phyloP scores from a whole-genome alignment of 2,113 vertebrate genomes.

The Microtus richardsoni region DNA sequence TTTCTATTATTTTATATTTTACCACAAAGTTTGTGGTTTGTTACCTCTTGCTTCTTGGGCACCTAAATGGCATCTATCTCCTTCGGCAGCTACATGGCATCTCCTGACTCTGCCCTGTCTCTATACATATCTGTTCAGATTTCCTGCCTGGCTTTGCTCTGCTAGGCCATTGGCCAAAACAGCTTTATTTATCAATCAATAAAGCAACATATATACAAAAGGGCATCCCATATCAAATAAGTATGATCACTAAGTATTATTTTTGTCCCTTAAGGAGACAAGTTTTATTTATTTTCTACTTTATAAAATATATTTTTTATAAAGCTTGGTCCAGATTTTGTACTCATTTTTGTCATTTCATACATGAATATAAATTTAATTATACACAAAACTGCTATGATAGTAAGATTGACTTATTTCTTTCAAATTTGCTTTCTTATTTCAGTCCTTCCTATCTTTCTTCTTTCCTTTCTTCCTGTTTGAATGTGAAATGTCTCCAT shows the following conservation, averaged over 20 bases:
- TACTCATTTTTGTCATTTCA: background rate
- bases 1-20: too few species aligned
- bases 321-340: background rate
- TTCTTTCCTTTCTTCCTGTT: background rate
- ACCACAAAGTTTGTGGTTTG: too few species aligned
- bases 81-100: too few species aligned
- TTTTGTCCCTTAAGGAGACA: background rate
- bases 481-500: background rate
- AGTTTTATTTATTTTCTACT: background rate
- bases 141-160: too few species aligned
- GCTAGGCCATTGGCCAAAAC: too few species aligned
- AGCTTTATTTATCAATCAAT: too few species aligned
- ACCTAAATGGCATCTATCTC: too few species aligned
- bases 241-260: background rate
- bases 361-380: background rate
- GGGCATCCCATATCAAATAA: background rate
- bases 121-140: too few species aligned
- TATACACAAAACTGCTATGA: background rate
- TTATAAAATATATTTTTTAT: background rate
- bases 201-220: too few species aligned
- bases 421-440: background rate
- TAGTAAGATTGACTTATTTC: background rate
- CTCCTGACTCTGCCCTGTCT: too few species aligned
- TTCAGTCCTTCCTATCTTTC: background rate
- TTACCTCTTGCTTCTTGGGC: too few species aligned